These are phyloP conservation scores for Cryptocephalus moraei DNA, from an alignment of 2,888 invertebrate species.

Conservation along the genomic window DNA sequence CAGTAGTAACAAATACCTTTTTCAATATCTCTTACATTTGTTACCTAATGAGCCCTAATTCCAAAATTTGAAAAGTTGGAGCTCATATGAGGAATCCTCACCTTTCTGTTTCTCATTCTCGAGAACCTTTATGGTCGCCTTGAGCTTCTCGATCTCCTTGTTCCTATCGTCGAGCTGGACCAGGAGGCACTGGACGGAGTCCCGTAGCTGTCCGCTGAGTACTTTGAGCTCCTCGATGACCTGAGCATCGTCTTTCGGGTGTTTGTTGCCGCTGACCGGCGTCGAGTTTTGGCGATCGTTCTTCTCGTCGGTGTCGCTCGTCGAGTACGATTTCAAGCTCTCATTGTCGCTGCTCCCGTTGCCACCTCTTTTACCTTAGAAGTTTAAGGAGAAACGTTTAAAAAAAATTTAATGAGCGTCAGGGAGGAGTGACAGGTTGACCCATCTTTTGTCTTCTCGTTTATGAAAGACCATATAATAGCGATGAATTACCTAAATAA, in stretches of 20 bases:
- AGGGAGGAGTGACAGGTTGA: no score
- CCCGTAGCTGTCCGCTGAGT: slow-evolving; percentile 52
- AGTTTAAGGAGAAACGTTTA: neutral
- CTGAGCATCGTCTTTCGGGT: slow-evolving; percentile 49
- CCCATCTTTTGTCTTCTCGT: no score
- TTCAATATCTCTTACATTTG: no score
- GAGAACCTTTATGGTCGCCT: slow-evolving; percentile 45
- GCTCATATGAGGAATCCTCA: slow-evolving; percentile 6
- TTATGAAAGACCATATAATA: no score
- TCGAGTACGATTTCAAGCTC: slow-evolving; percentile 21
- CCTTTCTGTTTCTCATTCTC: slow-evolving; percentile 44
- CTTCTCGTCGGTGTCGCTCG: slow-evolving; percentile 27
- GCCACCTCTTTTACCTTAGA: slow-evolving; percentile 12
- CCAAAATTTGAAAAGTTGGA: no score
- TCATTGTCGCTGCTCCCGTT: slow-evolving; percentile 26
- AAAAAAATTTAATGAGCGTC: no score
- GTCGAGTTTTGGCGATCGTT: slow-evolving; percentile 19
- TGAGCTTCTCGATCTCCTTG: slow-evolving; percentile 50
- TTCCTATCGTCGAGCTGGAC: slow-evolving; percentile 55
- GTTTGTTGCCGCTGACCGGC: slow-evolving; percentile 39
- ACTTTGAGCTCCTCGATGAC: slow-evolving; percentile 59
- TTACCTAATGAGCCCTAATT: no score
- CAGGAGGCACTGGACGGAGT: slow-evolving; percentile 48
- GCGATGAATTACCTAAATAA: slow-evolving; percentile 17
- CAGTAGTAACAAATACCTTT: neutral